Conservation (phyloP, 2,797 vertebrate genomes). For the Acridotheres tristis region DNA sequence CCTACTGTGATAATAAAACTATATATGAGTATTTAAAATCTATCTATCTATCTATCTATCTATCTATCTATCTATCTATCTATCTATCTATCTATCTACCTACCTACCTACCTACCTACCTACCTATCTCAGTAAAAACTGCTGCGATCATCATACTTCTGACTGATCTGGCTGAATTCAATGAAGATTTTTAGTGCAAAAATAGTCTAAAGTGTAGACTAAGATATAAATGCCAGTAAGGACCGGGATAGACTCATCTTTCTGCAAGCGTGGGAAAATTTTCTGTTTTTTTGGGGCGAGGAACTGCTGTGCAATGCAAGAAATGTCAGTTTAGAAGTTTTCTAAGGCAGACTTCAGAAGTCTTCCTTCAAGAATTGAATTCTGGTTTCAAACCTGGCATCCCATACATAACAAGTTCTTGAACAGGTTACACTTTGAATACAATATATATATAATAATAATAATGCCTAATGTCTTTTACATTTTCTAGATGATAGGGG, state of each 20-base stretch:
- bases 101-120: not conserved
- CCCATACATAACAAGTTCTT: not conserved
- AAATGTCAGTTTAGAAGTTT: not conserved
- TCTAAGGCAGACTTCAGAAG: not conserved
- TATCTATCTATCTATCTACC: no score
- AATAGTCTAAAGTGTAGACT: not conserved
- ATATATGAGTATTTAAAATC: not conserved
- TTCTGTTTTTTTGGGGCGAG: rapidly evolving
- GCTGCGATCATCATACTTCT: not conserved
- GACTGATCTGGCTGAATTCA: not conserved
- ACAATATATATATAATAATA: not conserved
- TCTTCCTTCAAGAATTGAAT: not conserved
- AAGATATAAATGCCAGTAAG: not conserved
- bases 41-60: not conserved
- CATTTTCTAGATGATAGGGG: not conserved
- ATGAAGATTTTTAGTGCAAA: not conserved
- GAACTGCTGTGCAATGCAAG: not conserved
- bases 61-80: not conserved
- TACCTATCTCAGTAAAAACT: not conserved
- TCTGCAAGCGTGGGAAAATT: not conserved
- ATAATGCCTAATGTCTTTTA: not conserved
- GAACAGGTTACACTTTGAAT: not conserved
- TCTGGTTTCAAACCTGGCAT: not conserved
- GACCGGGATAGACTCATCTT: not conserved
- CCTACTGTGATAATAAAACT: not conserved